Conservation (phyloP, 37 sponge, comb jelly and placozoan genomes). For the Lycopodina hypogea region DNA sequence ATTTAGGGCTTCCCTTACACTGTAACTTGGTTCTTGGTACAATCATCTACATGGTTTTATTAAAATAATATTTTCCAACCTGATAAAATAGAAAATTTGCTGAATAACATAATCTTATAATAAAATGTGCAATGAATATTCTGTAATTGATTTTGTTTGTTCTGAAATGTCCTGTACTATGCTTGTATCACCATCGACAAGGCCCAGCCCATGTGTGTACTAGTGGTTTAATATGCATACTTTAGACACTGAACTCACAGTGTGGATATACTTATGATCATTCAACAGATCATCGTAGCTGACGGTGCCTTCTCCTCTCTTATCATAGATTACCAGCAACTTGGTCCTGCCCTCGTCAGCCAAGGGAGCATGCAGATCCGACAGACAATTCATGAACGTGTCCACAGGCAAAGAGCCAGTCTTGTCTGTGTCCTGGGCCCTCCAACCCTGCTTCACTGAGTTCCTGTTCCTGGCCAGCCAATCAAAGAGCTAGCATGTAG, state of each 20-base stretch:
- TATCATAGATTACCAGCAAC: conserved; percentile 69
- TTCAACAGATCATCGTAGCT: conserved; percentile 73
- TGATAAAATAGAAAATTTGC: too few species aligned
- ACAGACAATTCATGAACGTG: conserved; percentile 16
- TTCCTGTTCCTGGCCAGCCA: conserved; percentile 67
- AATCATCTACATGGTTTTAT: too few species aligned
- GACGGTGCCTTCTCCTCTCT: conserved; percentile 63
- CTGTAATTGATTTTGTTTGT: too few species aligned
- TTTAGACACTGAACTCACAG: conserved; percentile 57
- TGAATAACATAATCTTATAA: too few species aligned
- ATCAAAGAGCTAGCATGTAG: conserved; percentile 67
- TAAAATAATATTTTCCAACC: too few species aligned
- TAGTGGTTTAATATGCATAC: too few species aligned
- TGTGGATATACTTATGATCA: conserved; percentile 77
- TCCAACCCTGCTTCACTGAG: conserved; percentile 29
- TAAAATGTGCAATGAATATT: too few species aligned
- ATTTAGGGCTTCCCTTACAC: too few species aligned
- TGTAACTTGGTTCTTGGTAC: too few species aligned
- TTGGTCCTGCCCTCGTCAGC: conserved; percentile 29
- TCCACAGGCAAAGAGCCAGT: conserved; percentile 42
- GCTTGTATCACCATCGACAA: too few species aligned
- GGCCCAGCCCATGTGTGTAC: too few species aligned
- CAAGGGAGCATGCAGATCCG: conserved; percentile 28
- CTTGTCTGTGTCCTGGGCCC: conserved; percentile 18
- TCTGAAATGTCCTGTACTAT: too few species aligned